phyloP scores from a whole-genome alignment of 2,888 invertebrate genomes.

The Diarsia brunnea region DNA sequence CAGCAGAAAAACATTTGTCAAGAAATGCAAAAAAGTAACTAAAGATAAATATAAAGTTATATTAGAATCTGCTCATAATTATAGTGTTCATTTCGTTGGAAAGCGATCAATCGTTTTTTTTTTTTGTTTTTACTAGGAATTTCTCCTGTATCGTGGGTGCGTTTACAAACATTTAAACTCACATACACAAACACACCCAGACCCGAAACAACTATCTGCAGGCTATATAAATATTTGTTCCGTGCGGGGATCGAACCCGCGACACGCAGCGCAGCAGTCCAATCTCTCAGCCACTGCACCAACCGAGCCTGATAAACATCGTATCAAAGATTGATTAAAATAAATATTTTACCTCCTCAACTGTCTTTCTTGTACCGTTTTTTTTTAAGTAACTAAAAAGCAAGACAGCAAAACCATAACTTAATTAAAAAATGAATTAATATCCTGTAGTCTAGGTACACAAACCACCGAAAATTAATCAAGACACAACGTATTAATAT shows the following conservation, averaged over 20 bases:
- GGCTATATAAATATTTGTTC: no score
- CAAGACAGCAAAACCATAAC: not conserved
- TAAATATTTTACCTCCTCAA: not conserved
- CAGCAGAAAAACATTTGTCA: not conserved
- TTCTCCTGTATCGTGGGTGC: no score
- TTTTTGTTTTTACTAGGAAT: no score
- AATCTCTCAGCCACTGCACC: no score
- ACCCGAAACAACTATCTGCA: no score
- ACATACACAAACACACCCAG: no score
- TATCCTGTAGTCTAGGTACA: not conserved
- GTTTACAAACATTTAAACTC: no score
- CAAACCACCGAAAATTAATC: slow-evolving; percentile 36
- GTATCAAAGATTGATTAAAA: no score
- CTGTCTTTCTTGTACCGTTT: not conserved
- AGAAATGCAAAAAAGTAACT: not conserved
- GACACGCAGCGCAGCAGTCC: no score
- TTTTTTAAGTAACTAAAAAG: not conserved
- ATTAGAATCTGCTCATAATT: not conserved
- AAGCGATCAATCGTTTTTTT: no score
- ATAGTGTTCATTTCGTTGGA: not conserved
- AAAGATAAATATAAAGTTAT: not conserved
- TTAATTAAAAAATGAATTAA: not conserved
- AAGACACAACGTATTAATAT: slow-evolving; percentile 3
- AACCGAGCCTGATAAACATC: no score
- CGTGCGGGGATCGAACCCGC: no score